Evolutionary conservation across 2,797 vertebrate genomes (phyloP).

Genomic region (Hypotaenidia philippensis): DNA sequence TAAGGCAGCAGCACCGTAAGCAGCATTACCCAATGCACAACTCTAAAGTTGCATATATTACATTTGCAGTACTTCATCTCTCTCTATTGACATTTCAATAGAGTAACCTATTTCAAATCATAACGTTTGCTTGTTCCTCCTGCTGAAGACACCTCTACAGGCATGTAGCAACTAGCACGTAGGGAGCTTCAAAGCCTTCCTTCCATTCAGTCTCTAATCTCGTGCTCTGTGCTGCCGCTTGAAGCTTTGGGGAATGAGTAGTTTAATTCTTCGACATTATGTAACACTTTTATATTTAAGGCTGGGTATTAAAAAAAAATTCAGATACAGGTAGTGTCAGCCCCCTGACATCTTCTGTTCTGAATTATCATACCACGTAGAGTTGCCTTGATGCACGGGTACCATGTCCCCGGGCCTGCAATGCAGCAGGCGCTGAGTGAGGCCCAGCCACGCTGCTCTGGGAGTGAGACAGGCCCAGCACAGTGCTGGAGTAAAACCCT

Average conservation of each 20-base stretch:
- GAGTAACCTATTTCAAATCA: neutral
- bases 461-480: rapidly evolving
- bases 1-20: neutral
- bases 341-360: neutral
- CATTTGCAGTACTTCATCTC: neutral
- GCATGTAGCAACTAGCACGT: neutral
- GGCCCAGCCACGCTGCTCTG: rapidly evolving
- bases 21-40: neutral
- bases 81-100: neutral
- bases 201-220: neutral
- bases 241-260: neutral
- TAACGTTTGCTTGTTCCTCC: neutral
- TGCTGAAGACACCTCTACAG: slow-evolving; percentile 18
- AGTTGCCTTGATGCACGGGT: neutral
- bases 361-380: neutral
- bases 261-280: slow-evolving; percentile 22
- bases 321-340: neutral
- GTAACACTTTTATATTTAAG: slow-evolving; percentile 12
- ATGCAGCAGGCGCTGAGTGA: neutral
- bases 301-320: neutral
- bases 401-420: neutral
- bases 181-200: slow-evolving; percentile 6
- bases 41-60: neutral
- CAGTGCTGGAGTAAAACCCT: neutral
- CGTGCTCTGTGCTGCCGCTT: neutral